phyloP scores from a whole-genome alignment of 1,140 invertebrate genomes.

The Zaprionus ghesquierei region DNA sequence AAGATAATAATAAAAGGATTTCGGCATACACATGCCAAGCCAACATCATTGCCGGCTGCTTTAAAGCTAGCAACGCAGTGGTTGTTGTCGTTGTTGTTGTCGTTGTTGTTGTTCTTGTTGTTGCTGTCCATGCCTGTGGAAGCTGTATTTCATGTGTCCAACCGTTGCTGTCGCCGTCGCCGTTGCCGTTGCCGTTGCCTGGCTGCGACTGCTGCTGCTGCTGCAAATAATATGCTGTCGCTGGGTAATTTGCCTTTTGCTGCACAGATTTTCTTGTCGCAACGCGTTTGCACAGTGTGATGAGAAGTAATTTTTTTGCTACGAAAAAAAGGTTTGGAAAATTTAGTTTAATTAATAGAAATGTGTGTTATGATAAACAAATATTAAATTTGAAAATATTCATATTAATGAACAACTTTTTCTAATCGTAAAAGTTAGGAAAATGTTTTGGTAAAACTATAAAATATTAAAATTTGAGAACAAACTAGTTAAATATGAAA shows the following conservation, averaged over 20 bases:
- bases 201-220: slow-evolving; percentile 12
- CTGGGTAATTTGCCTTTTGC: slow-evolving; percentile 62
- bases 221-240: slow-evolving; percentile 68
- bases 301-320: not conserved
- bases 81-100: slow-evolving; percentile 14
- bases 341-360: not conserved
- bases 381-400: no score
- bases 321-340: not conserved
- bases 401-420: no score
- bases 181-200: slow-evolving; percentile 15
- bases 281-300: slow-evolving; percentile 19
- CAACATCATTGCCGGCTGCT: slow-evolving; percentile 14
- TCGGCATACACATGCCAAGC: slow-evolving; percentile 21
- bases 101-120: slow-evolving; percentile 12
- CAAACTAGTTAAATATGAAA: no score
- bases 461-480: no score
- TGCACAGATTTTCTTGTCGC: slow-evolving; percentile 51
- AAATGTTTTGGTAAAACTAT: no score
- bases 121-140: slow-evolving; percentile 11
- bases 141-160: slow-evolving; percentile 50
- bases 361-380: no score
- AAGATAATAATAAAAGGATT: slow-evolving; percentile 63
- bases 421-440: no score
- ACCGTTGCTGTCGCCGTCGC: slow-evolving; percentile 16
- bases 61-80: slow-evolving; percentile 22